A percentile compares a stretch with the other conserved stretches of the same genome.
Conservation (phyloP, 2,113 vertebrate species). For the Pongo abelii region DNA sequence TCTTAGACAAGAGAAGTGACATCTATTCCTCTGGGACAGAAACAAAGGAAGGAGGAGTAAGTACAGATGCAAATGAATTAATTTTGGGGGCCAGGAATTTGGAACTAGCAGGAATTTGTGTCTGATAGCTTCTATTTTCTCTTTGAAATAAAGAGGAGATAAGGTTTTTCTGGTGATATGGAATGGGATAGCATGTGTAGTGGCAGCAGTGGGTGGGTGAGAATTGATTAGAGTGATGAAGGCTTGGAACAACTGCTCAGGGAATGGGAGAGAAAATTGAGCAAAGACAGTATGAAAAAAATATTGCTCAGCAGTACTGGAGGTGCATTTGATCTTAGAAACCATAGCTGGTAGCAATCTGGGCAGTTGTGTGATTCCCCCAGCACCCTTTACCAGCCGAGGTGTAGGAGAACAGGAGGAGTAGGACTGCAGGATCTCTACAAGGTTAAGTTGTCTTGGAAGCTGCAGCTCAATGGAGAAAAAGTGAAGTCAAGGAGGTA, state of each 20-base stretch:
- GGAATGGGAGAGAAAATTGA: background rate
- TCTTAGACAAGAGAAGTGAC: background rate
- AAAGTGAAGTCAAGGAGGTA: background rate
- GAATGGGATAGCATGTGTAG: background rate
- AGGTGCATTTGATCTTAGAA: background rate
- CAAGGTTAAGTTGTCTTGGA: background rate
- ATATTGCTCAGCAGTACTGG: background rate
- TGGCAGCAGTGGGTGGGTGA: background rate
- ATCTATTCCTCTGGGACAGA: background rate
- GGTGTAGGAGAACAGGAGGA: background rate
- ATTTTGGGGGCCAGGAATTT: background rate
- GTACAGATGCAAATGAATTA: background rate
- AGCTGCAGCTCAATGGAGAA: background rate
- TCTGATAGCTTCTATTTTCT: background rate
- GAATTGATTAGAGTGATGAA: background rate
- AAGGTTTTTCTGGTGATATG: background rate
- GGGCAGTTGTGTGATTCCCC: background rate
- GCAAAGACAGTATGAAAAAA: background rate
- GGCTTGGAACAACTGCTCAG: background rate
- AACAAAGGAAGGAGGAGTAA: background rate
- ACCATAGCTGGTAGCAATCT: no score
- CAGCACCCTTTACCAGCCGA: background rate
- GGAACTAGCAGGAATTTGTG: background rate
- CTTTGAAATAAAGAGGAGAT: background rate
- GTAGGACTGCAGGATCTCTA: background rate